A percentile compares a stretch with the other conserved stretches of the same genome.
These are phyloP conservation scores for Apodemus speciosus DNA, from an alignment of 2,113 vertebrate species.

Conservation along the genomic window DNA sequence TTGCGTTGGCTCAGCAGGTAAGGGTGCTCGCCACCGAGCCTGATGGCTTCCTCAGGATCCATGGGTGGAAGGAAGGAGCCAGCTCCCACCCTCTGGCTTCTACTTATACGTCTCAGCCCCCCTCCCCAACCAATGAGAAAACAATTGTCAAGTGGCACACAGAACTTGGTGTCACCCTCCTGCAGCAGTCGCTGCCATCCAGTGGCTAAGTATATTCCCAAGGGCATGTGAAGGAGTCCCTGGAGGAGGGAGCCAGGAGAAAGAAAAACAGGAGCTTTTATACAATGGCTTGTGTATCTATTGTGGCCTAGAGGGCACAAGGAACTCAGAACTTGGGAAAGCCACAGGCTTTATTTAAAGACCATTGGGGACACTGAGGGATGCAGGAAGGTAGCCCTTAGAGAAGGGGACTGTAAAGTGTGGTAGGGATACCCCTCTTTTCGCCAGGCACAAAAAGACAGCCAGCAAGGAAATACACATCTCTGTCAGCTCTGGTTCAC, in stretches of 20 bases:
- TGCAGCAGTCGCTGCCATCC: neutral
- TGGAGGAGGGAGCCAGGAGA: neutral
- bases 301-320: neutral
- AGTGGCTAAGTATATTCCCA: neutral
- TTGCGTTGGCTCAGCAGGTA: neutral
- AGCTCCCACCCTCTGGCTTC: neutral
- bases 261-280: neutral
- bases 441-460: neutral
- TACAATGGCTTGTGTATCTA: accelerated
- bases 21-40: no score
- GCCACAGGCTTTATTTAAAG: accelerated
- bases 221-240: neutral
- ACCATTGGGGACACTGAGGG: neutral
- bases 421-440: neutral
- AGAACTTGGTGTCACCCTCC: neutral
- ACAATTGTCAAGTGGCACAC: neutral
- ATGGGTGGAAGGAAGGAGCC: neutral
- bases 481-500: neutral
- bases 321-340: neutral
- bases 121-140: neutral
- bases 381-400: neutral
- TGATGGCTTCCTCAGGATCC: neutral
- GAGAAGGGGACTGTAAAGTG: accelerated
- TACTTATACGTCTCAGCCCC: neutral
- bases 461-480: neutral